phyloP scores from a whole-genome alignment of 2,797 vertebrate species.

The Rhabdophis nuchalis region DNA sequence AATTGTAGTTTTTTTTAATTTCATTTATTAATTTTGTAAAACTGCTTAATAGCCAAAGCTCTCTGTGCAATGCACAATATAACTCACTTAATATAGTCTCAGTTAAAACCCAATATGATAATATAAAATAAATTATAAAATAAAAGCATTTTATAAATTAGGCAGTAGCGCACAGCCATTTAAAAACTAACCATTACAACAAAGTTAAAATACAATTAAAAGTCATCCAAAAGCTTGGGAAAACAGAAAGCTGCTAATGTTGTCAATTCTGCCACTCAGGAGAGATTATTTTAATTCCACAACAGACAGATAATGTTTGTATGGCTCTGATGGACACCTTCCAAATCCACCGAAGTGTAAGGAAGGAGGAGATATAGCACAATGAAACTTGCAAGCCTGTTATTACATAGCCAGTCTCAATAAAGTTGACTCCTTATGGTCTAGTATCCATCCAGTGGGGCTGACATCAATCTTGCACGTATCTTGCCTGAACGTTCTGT shows the following conservation, averaged over 20 bases:
- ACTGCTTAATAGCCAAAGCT: not conserved
- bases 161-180: not conserved
- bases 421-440: not conserved
- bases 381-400: not conserved
- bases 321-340: not conserved
- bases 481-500: not conserved
- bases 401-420: not conserved
- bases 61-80: not conserved
- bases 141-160: not conserved
- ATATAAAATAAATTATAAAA: not conserved
- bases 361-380: not conserved
- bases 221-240: not conserved
- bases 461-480: not conserved
- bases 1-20: not conserved
- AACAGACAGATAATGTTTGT: not conserved
- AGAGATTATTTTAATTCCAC: not conserved
- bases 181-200: not conserved
- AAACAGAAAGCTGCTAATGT: not conserved
- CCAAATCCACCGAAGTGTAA: not conserved
- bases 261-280: not conserved
- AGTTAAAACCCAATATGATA: not conserved
- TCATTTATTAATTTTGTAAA: not conserved
- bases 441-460: not conserved
- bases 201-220: not conserved
- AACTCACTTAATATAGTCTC: not conserved